These are phyloP conservation scores for Chlorocebus sabaeus DNA, from an alignment of 2,113 vertebrate species.

Conservation along the genomic window DNA sequence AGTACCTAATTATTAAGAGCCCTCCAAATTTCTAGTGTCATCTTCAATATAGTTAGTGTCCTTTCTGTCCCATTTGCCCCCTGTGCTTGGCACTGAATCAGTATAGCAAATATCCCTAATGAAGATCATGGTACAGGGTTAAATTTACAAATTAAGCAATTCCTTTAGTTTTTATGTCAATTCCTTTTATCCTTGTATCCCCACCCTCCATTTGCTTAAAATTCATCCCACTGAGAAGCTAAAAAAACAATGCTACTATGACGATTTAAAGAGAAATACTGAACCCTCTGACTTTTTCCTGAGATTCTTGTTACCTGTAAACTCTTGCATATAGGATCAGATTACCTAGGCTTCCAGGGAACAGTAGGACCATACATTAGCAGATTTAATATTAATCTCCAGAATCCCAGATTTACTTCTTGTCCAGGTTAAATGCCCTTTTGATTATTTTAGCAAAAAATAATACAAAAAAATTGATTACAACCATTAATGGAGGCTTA, in stretches of 20 bases:
- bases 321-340: constrained; percentile 77
- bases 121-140: constrained; percentile 74
- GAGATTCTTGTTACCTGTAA: constrained; percentile 77
- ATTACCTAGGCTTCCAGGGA: constrained; percentile 60
- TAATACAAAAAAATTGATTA: constrained; percentile 81
- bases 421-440: constrained; percentile 83
- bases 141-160: constrained; percentile 77
- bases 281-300: constrained; percentile 76
- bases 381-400: constrained; percentile 87
- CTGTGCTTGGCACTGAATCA: constrained; percentile 73
- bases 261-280: constrained; percentile 75
- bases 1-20: constrained; percentile 78
- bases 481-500: constrained; percentile 83
- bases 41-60: constrained; percentile 76
- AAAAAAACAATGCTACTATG: constrained; percentile 68
- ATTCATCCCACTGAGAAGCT: constrained; percentile 58
- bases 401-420: constrained; percentile 86
- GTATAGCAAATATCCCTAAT: constrained; percentile 72
- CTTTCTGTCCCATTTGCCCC: constrained; percentile 79
- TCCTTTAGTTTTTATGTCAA: constrained; percentile 66
- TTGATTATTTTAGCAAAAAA: constrained; percentile 84
- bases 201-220: constrained; percentile 72
- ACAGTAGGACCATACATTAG: constrained; percentile 83
- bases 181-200: constrained; percentile 57
- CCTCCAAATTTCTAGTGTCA: constrained; percentile 76